Evolutionary conservation across 2,797 vertebrate species (phyloP).

Genomic region (Dendrocincla fuliginosa): DNA sequence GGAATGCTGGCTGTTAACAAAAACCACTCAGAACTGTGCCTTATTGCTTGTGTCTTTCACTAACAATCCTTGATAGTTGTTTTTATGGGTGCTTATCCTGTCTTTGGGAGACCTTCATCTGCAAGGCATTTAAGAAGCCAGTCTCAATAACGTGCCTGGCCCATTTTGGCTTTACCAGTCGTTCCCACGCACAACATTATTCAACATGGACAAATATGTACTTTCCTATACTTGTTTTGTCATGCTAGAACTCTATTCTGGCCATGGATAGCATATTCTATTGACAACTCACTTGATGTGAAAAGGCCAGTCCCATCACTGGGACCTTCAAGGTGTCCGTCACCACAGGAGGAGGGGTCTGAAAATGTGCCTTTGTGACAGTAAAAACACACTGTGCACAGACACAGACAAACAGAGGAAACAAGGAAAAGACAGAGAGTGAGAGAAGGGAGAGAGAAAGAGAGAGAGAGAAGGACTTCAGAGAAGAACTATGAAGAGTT

Average conservation of each 20-base stretch:
- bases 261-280: conserved; percentile 31
- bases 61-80: background rate
- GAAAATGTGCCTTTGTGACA: conserved; percentile 93
- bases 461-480: conserved; percentile 73
- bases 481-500: conserved; percentile 67
- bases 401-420: conserved; percentile 72
- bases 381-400: conserved; percentile 92
- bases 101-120: background rate
- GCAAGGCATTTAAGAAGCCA: background rate
- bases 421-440: conserved; percentile 60
- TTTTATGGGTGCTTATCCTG: background rate
- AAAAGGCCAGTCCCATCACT: conserved; percentile 90
- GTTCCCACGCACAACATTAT: background rate
- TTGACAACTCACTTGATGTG: conserved; percentile 89
- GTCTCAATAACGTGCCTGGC: background rate
- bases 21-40: background rate
- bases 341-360: conserved; percentile 91
- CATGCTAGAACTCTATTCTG: background rate
- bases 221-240: background rate
- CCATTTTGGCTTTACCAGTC: background rate
- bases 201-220: background rate
- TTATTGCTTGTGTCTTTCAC: background rate
- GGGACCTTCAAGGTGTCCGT: conserved; percentile 94
- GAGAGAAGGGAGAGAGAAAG: conserved; percentile 26
- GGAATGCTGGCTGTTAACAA: background rate